Evolutionary conservation across 1,140 invertebrate genomes (phyloP).

Genomic region (Drosophila auraria): DNA sequence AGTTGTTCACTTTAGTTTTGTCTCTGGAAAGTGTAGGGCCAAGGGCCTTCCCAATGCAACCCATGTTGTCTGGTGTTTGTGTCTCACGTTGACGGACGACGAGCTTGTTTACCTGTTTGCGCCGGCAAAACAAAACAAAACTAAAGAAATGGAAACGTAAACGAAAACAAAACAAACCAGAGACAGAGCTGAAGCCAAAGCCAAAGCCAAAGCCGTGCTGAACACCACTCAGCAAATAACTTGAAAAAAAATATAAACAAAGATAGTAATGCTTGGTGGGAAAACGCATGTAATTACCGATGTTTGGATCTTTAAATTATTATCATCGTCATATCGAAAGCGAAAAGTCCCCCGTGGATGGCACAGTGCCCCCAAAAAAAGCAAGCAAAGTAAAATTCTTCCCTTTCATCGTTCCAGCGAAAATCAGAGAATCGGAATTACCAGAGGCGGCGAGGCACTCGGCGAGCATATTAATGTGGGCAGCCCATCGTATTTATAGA

Average conservation of each 20-base stretch:
- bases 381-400: constrained; percentile 10
- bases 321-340: neutral
- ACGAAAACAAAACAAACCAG: constrained; percentile 6
- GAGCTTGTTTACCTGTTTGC: constrained; percentile 60
- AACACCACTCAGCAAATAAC: constrained; percentile 23
- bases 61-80: constrained; percentile 46
- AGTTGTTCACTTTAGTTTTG: too few relatives aligned
- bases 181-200: constrained; percentile 3
- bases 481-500: constrained; percentile 38
- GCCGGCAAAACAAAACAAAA: constrained; percentile 49
- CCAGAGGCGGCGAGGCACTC: constrained; percentile 5
- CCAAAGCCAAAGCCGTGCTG: constrained; percentile 5
- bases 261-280: constrained; percentile 27
- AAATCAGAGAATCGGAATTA: constrained; percentile 43
- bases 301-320: constrained; percentile 2
- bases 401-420: constrained; percentile 47
- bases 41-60: neutral
- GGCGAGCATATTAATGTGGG: constrained; percentile 33
- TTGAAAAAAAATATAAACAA: constrained; percentile 24
- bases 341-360: constrained; percentile 23
- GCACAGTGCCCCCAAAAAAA: constrained; percentile 17
- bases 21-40: too few relatives aligned
- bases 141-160: constrained; percentile 11
- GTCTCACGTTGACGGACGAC: constrained; percentile 29
- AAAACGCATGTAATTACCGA: constrained; percentile 39